These are phyloP conservation scores for Coleophora deauratella DNA, from an alignment of 2,888 invertebrate species.

Conservation along the genomic window DNA sequence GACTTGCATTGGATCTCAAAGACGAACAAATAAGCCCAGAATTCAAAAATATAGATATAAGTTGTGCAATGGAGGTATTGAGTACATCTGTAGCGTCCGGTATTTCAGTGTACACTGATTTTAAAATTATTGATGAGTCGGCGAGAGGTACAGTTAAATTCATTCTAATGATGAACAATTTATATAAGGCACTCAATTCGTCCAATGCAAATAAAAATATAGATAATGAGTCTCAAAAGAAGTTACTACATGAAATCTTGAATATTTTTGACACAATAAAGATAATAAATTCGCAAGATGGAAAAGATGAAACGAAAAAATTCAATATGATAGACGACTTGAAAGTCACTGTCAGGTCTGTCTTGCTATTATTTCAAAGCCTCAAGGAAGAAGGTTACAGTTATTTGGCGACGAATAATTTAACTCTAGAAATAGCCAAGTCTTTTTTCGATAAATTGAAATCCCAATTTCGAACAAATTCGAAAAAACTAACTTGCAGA, in stretches of 20 bases:
- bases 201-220: conserved; percentile 4
- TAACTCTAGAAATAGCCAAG: conserved; percentile 3
- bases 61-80: conserved; percentile 23
- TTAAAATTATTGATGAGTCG: conserved; percentile 9
- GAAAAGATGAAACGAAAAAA: conserved; percentile 2
- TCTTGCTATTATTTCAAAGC: conserved; percentile 4
- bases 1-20: conserved; percentile 12
- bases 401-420: conserved; percentile 4
- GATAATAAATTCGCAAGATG: conserved; percentile 3
- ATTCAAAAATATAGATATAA: conserved; percentile 13
- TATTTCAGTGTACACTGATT: conserved; percentile 16
- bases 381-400: conserved; percentile 3
- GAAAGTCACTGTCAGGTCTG: conserved; percentile 2
- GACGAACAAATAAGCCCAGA: conserved; percentile 21
- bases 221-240: conserved; percentile 12
- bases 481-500: conserved; percentile 3
- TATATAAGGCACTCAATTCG: conserved; percentile 18
- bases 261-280: conserved; percentile 13
- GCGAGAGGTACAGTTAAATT: conserved; percentile 13
- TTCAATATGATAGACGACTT: conserved; percentile 4
- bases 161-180: conserved; percentile 14
- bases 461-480: neutral
- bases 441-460: conserved; percentile 4
- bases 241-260: conserved; percentile 12
- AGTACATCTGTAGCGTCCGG: conserved; percentile 26